Base-by-base conservation (phyloP, 2,888 invertebrate species). In the Heliothis peltigera region DNA sequence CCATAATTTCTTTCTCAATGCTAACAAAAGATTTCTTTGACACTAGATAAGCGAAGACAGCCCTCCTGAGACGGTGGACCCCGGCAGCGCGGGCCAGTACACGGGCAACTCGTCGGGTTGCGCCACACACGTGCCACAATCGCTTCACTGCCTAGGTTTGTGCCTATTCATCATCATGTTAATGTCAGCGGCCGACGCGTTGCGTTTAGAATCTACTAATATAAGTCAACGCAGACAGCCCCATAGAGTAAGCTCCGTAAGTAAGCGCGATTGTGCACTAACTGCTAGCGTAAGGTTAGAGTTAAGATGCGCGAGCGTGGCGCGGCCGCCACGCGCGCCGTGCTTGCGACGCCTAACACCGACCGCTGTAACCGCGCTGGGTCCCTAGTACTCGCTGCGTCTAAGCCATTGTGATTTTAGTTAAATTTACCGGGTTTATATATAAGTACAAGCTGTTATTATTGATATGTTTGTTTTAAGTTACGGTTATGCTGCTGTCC, bases 91-190 rank as follows among this genome's bases (percentile, higher is more conserved):
- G 48, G 87, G 83, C 48, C 84, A 86, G 53, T 87, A 83, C 81
- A 86, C 85, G 59, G 84, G 84, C 63, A 86, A 81, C 68, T 59
- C 82, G 10, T 78, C 84, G 35, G 94, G 94, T 4, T 95, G 95
- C 82, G 80, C 89, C 6, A 90, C 91, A 4, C 87, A 81, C 75
- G 88, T 91, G 25, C 83, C 93, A n/a, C 85, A 87, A 42, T 85
- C 92, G 12, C 87, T 91, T 3, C 92, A 91, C 81, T 95, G 95
- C 87, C 83, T 95, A 95, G 95, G 95, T 95, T 95, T 95, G 95
- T 95, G 92, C 82, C 87, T 95, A 71, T 86, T 94, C 74, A 85
- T 95, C 82, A 83, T 95, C 84, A 82, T 92, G 81, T 81, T 93
- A 78, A 83, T 92, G 77, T 88, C 88, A 64, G 82, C 81, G 84